Evolutionary conservation across 2,797 vertebrate genomes (phyloP).

Genomic region (Echeneis naucrates): DNA sequence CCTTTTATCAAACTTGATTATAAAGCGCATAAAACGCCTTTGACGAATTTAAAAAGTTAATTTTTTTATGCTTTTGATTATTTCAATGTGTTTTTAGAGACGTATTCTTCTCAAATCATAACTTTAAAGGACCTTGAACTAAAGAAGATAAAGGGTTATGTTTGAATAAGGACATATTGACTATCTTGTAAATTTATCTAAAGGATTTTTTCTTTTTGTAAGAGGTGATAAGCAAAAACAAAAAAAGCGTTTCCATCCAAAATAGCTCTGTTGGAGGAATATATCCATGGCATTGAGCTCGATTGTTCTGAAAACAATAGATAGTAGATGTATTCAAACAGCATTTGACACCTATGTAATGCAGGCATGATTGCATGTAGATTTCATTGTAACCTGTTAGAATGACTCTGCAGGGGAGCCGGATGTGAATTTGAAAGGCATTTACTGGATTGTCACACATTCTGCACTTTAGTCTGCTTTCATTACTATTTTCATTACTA

Average conservation of each 20-base stretch:
- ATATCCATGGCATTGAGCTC: slow-evolving; percentile 26
- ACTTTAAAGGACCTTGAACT: slow-evolving; percentile 2
- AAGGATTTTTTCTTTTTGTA: slow-evolving; percentile 38
- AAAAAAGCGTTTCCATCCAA: slow-evolving; percentile 32
- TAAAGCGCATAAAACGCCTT: no score
- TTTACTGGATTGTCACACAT: slow-evolving; percentile 36
- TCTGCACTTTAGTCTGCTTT: slow-evolving; percentile 25
- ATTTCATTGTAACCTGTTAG: slow-evolving; percentile 50
- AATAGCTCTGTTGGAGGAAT: slow-evolving; percentile 43
- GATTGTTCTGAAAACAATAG: slow-evolving; percentile 51
- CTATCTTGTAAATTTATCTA: slow-evolving; percentile 12
- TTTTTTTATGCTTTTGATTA: not conserved
- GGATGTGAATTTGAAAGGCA: slow-evolving; percentile 44
- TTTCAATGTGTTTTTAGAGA: no score
- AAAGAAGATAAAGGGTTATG: not conserved
- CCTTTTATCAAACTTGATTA: no score
- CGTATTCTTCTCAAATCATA: not conserved
- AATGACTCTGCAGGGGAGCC: slow-evolving; percentile 51
- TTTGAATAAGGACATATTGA: not conserved
- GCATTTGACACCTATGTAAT: slow-evolving; percentile 39
- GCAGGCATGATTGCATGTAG: slow-evolving; percentile 19
- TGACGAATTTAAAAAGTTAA: not conserved
- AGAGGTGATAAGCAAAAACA: slow-evolving; percentile 25
- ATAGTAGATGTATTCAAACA: slow-evolving; percentile 42
- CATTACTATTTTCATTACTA: slow-evolving; percentile 8